Evolutionary conservation across 2,888 invertebrate genomes (phyloP).

Genomic region (Spicauda simplicius): DNA sequence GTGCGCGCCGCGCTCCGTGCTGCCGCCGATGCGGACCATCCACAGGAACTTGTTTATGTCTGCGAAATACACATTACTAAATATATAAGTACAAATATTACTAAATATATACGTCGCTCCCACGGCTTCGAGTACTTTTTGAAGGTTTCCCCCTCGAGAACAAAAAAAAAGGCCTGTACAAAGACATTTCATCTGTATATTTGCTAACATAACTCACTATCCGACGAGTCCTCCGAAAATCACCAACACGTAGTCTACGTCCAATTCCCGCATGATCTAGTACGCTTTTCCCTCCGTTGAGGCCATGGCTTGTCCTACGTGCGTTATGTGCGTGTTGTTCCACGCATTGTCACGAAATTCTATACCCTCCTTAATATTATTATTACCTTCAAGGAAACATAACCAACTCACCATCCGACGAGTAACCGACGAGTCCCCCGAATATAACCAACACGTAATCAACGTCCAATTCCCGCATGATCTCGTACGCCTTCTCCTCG

Average conservation of each 20-base stretch:
- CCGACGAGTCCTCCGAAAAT: constrained; percentile 99
- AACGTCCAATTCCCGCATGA: constrained; percentile 98
- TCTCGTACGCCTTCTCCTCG: constrained; percentile 98
- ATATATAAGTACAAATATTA: too few relatives aligned
- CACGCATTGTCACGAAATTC: constrained; percentile 99
- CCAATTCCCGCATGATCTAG: constrained; percentile 98
- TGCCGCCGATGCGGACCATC: constrained; percentile 99
- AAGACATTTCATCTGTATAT: too few relatives aligned
- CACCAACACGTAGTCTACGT: constrained; percentile 98
- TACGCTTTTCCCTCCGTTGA: constrained; percentile 98
- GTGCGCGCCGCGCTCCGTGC: constrained; percentile 96
- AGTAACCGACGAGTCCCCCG: constrained; percentile 99
- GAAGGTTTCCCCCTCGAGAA: too few relatives aligned
- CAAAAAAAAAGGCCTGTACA: too few relatives aligned
- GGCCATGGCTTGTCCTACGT: constrained; percentile 99
- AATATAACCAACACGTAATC: constrained; percentile 99
- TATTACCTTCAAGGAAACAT: too few relatives aligned
- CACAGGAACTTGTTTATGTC: constrained; percentile 99
- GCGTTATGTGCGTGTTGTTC: constrained; percentile 99
- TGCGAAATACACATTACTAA: constrained; percentile 55
- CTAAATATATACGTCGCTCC: too few relatives aligned
- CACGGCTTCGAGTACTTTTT: too few relatives aligned
- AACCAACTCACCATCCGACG: constrained; percentile 96
- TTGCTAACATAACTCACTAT: too few relatives aligned
- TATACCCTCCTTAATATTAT: too few relatives aligned